Conservation (phyloP, 1,140 invertebrate species). For the Druon quercuslanigerum region DNA sequence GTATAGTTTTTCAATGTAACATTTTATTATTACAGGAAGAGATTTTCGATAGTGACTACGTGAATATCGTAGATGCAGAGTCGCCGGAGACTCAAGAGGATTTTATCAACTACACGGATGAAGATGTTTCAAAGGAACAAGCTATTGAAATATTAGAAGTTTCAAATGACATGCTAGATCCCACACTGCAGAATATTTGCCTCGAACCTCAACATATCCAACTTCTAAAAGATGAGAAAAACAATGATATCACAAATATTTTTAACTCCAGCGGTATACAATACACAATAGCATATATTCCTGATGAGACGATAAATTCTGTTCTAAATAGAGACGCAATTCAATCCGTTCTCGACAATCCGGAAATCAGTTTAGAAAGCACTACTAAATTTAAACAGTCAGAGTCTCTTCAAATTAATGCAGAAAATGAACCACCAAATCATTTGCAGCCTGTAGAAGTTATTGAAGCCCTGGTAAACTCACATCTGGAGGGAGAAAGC, state of each 20-base stretch:
- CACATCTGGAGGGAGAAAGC: too few species aligned
- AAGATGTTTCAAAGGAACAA: neutral
- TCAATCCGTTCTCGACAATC: constrained; percentile 11
- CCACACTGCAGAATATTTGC: neutral
- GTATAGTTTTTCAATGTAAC: too few species aligned
- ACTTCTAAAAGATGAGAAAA: constrained; percentile 22
- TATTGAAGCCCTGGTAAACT: too few species aligned
- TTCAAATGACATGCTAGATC: neutral
- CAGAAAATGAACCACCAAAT: neutral
- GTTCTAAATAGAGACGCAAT: constrained; percentile 1
- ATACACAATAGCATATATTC: constrained; percentile 56
- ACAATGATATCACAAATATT: constrained; percentile 45
- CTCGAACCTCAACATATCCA: neutral
- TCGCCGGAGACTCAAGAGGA: neutral
- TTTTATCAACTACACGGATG: neutral
- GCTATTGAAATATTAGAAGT: neutral
- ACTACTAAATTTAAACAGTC: neutral
- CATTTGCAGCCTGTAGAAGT: neutral
- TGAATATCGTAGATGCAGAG: neutral
- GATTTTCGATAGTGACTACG: too few species aligned
- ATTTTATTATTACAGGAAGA: neutral
- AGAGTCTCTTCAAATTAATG: neutral
- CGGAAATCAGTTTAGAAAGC: constrained; percentile 4
- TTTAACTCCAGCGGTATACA: constrained; percentile 40
- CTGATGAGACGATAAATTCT: constrained; percentile 26